Base-by-base conservation (phyloP, 2,113 vertebrate species). In the Oreochromis spilurus region DNA sequence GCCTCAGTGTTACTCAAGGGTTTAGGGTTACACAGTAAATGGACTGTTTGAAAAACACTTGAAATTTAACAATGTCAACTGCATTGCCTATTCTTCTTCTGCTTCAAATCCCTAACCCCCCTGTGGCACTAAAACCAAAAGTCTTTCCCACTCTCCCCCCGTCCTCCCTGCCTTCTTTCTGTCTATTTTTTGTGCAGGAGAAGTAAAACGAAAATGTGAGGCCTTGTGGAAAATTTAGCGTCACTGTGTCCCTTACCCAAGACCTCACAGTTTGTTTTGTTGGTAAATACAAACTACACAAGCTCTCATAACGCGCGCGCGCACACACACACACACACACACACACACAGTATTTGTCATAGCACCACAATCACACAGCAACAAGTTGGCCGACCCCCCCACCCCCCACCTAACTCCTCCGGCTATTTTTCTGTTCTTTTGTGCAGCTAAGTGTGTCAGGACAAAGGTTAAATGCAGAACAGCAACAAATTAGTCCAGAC, bases 11-110 rank as follows among this genome's bases (percentile, higher is more conserved):
- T 92, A 85, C 93, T 38, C 80, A 31, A 24, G 78, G 90, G 90
- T 93, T 82, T 95, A 89, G 58, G 92, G 93, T 95, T 92, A 94
- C 93, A 91, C 81, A 57, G 70, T 92, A 92, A 95, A 93, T 89
- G 90, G 94, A 65, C 92, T 86, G 67, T 90, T 92, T 91, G 86
- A 94, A 89, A 93, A 95, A 94, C 89, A 92, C 92, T 94, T 93
- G 50, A 88, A 91, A 90, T 89, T 88, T 87, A 93, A 93, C 93
- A 92, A 94, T 92, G 88, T 94, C 90, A 94, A 92, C 82, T 84
- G 77, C 92, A 85, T 53, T 79, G 83, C 26, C 83, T 55, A 80
- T 87, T 87, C 70, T 87, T 90, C 85, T 87, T 65, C 79, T 81
- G 58, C 77, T 72, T 65, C 55, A 84, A 89, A 54, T 31, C 81